Conservation (phyloP, 1,140 invertebrate species). For the Pseudomyrmex concolor region DNA sequence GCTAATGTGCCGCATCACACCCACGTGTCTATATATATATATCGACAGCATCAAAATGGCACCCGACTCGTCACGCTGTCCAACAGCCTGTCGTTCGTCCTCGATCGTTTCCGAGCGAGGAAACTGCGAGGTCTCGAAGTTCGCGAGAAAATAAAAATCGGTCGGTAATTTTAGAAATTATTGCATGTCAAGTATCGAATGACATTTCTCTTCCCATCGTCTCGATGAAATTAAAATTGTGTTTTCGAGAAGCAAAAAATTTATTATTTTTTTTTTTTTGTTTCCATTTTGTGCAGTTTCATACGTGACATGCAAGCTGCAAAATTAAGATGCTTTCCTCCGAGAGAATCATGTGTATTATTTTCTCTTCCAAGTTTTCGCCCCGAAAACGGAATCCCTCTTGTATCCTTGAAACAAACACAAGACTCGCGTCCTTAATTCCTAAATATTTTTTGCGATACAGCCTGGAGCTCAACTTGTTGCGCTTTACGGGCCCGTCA, state of each 20-base stretch:
- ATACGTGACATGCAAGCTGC: background rate
- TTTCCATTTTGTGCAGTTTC: background rate
- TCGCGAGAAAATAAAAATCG: background rate
- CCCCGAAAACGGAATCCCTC: background rate
- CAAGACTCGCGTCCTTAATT: slow-evolving; percentile 62
- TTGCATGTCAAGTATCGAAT: background rate
- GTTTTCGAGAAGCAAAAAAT: background rate
- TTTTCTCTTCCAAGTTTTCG: slow-evolving; percentile 17
- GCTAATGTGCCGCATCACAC: slow-evolving; percentile 17
- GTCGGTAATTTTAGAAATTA: background rate
- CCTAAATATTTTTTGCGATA: slow-evolving; percentile 71
- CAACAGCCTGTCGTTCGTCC: slow-evolving; percentile 19
- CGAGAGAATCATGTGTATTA: background rate
- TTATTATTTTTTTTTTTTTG: slow-evolving; percentile 37
- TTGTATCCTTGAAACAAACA: slow-evolving; percentile 30
- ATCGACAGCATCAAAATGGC: slow-evolving; percentile 21
- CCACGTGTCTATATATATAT: slow-evolving; percentile 20
- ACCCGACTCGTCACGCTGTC: slow-evolving; percentile 31
- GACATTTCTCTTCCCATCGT: background rate
- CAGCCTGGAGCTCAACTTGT: slow-evolving; percentile 71
- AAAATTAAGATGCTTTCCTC: background rate
- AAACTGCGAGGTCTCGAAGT: slow-evolving; percentile 10
- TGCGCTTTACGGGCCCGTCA: slow-evolving; percentile 73
- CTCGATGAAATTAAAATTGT: background rate
- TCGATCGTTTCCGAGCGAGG: background rate